These are phyloP conservation scores for Rhynchopsitta pachyrhyncha DNA, from an alignment of 2,113 vertebrate species.

Conservation along the genomic window DNA sequence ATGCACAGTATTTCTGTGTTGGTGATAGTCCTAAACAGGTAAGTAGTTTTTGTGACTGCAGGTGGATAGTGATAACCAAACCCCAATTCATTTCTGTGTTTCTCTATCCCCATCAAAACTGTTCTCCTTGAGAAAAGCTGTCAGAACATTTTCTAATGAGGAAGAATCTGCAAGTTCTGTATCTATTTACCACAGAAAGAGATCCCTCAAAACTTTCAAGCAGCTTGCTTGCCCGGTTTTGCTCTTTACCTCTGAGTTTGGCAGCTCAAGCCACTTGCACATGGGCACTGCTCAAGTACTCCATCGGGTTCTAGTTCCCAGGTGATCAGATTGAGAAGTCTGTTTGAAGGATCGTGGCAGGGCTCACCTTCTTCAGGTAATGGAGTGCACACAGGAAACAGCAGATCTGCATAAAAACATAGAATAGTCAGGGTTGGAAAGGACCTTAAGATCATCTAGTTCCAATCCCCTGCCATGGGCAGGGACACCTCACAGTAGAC, in stretches of 20 bases:
- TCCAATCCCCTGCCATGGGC: neutral
- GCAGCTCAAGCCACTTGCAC: slow-evolving; percentile 85
- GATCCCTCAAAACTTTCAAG: neutral
- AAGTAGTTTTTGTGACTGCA: neutral
- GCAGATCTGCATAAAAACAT: slow-evolving; percentile 76
- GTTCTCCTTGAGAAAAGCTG: neutral
- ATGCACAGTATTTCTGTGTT: neutral
- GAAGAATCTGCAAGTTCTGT: neutral
- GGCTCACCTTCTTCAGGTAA: slow-evolving; percentile 84
- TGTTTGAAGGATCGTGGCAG: slow-evolving; percentile 82
- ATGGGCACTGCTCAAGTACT: slow-evolving; percentile 86
- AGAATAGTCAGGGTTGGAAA: neutral
- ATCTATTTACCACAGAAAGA: neutral
- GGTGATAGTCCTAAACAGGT: neutral
- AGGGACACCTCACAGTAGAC: neutral
- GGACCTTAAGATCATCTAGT: neutral
- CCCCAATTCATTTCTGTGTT: neutral
- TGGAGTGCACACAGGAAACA: slow-evolving; percentile 88
- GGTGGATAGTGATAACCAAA: neutral
- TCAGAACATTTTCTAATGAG: neutral
- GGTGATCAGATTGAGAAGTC: slow-evolving; percentile 84
- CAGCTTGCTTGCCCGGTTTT: neutral
- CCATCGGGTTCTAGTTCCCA: slow-evolving; percentile 83
- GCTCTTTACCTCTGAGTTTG: slow-evolving; percentile 82
- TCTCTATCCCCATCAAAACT: neutral